Evolutionary conservation across 2,113 vertebrate species (phyloP).

Genomic region (Festucalex cinctus): DNA sequence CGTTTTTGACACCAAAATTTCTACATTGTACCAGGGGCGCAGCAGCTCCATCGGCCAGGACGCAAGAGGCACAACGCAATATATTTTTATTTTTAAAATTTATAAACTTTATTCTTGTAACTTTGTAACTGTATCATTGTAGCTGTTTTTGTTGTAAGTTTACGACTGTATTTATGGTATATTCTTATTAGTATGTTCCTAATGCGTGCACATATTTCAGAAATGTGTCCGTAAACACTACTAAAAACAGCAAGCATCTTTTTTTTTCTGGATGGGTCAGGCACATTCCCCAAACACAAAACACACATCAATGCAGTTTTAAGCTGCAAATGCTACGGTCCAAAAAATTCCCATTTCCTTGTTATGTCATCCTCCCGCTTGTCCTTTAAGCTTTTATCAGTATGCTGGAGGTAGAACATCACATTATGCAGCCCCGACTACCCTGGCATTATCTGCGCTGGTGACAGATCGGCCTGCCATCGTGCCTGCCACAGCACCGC

Average conservation of each 20-base stretch:
- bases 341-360: neutral
- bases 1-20: no score
- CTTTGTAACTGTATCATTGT: neutral
- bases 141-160: neutral
- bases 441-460: slow-evolving; percentile 63
- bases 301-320: neutral
- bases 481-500: slow-evolving; percentile 48
- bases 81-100: no score
- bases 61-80: no score
- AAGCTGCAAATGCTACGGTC: neutral
- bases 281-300: neutral
- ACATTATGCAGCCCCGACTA: slow-evolving; percentile 67
- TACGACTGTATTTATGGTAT: neutral
- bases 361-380: slow-evolving; percentile 41
- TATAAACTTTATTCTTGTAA: no score
- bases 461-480: slow-evolving; percentile 66
- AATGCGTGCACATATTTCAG: neutral
- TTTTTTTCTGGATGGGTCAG: neutral
- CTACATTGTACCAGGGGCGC: no score
- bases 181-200: no score
- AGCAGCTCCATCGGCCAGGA: no score
- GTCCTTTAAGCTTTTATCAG: slow-evolving; percentile 63
- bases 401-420: slow-evolving; percentile 59
- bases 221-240: no score
- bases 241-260: neutral